Conservation (phyloP, 2,113 vertebrate genomes). For the Rhegmatorhina hoffmannsi region DNA sequence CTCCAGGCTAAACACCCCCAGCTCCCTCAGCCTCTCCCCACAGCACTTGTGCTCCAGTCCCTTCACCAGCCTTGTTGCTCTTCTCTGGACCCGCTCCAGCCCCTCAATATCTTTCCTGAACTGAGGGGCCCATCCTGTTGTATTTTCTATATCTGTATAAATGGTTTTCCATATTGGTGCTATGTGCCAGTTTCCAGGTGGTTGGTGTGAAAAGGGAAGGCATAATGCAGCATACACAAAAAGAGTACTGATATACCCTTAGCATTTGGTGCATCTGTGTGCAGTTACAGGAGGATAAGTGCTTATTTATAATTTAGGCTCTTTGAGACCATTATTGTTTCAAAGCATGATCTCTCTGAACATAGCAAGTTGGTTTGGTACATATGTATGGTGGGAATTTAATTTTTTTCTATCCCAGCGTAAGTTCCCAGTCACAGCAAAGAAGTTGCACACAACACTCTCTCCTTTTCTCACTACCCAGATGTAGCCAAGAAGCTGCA, state of each 20-base stretch:
- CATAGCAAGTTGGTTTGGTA: not conserved
- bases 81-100: too few species aligned
- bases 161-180: not conserved
- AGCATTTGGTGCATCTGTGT: not conserved
- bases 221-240: not conserved
- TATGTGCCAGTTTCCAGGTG: not conserved
- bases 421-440: not conserved
- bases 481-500: not conserved
- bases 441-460: not conserved
- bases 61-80: too few species aligned
- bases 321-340: not conserved
- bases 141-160: not conserved
- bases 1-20: too few species aligned
- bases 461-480: not conserved
- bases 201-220: not conserved
- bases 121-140: not conserved
- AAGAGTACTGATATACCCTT: not conserved
- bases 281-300: not conserved
- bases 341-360: not conserved
- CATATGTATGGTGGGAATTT: not conserved
- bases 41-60: too few species aligned
- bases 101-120: too few species aligned
- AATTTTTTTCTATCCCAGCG: not conserved
- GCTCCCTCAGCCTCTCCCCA: too few species aligned
- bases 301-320: not conserved